Evolutionary conservation across 2,888 invertebrate species (phyloP), one percentile per base, ranked within the genome.

Genomic region (Portevinia maculata): DNA sequence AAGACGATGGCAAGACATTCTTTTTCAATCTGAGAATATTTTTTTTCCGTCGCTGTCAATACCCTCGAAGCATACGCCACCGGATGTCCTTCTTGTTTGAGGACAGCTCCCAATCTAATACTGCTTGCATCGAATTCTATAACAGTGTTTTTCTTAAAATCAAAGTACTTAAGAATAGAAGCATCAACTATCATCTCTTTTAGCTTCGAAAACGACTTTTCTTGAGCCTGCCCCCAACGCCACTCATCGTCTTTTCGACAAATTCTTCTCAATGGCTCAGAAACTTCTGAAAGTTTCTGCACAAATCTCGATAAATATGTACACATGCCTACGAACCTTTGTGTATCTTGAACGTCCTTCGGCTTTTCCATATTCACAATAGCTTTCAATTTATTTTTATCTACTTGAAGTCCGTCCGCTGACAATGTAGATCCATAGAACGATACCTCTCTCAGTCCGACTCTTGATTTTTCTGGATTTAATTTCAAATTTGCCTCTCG

Each of bases 291-390:
- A 24, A 53, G 5, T 21, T 46, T 57, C 3, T 46, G 19, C 17
- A 69, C n/a, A n/a, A n/a, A n/a, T n/a, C n/a, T n/a, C n/a, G n/a
- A n/a, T n/a, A n/a, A n/a, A n/a, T n/a, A n/a, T 39, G 48, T 37
- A 15, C 48, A 69, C 48, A 57, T 28, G n/a, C 46, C 67, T 13
- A 46, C 15, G 19, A 69, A 48, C 17, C 30, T 46, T 57, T 57
- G 46, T 5, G 57, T n/a, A n/a, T n/a, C n/a, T n/a, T n/a, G n/a
- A n/a, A n/a, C n/a, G 5, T 52, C 39, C 44, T 53, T 41, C 1
- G 52, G 41, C 9, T 37, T 3, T 64, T 37, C 24, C 30, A 65
- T 53, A 1, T 53, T 67, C 11, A 21, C 41, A 44, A 67, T 32
- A 2, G 65, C 32, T 9, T 55, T 15, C 8, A 55, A 7, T 28